Conservation (phyloP, 2,888 invertebrate genomes). For the Macrophya annulata region DNA sequence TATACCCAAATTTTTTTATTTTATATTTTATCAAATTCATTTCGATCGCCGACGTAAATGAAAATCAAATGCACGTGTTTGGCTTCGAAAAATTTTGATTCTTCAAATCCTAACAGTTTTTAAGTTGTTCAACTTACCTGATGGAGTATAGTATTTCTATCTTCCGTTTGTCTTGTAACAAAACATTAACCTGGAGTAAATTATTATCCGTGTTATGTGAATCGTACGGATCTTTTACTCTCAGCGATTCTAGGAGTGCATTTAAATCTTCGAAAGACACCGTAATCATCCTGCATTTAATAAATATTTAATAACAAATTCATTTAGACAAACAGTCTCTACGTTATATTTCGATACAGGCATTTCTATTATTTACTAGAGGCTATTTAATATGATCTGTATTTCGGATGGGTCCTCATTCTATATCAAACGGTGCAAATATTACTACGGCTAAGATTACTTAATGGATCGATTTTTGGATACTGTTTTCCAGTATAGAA, state of each 20-base stretch:
- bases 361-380: neutral
- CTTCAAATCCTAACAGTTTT: neutral
- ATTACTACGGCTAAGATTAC: neutral
- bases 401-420: neutral
- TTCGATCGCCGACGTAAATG: neutral
- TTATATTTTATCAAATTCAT: too few relatives aligned
- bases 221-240: constrained; percentile 1
- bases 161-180: neutral
- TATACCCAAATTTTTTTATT: too few relatives aligned
- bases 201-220: constrained; percentile 1
- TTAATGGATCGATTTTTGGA: neutral
- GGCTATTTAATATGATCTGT: neutral
- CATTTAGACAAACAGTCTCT: neutral
- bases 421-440: neutral
- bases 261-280: neutral
- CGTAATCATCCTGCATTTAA: neutral
- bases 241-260: neutral
- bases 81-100: neutral
- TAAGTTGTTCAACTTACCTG: neutral
- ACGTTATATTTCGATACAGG: neutral
- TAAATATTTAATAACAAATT: neutral
- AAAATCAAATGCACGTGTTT: neutral
- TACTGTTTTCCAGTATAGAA: too few relatives aligned
- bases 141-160: neutral
- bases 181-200: neutral